A percentile compares a stretch with the other conserved stretches of the same genome.
Conservation (phyloP, 2,888 invertebrate species). For the Cerastoderma edule region DNA sequence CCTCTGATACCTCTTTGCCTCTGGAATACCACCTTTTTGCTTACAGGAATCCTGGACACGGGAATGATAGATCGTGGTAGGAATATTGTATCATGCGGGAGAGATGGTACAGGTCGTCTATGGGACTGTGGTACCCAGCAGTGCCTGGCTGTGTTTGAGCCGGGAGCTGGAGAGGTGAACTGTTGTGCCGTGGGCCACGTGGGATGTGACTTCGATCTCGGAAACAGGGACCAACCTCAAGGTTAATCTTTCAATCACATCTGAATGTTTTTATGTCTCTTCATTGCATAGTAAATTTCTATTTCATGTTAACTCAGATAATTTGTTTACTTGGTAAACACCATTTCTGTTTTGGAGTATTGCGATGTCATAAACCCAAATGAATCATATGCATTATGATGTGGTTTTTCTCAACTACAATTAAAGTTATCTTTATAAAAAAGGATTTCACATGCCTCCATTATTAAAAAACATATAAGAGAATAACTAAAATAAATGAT, state of each 20-base stretch:
- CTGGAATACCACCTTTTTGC: too few relatives aligned
- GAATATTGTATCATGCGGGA: constrained; percentile 89
- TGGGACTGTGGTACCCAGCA: constrained; percentile 89
- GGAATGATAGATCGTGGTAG: constrained; percentile 88
- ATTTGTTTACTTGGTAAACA: too few relatives aligned
- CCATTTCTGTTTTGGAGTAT: too few relatives aligned
- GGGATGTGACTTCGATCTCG: constrained; percentile 79
- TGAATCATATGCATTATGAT: too few relatives aligned
- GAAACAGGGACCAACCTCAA: constrained; percentile 71
- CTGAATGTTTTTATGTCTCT: background rate
- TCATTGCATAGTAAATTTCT: background rate
- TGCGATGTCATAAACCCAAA: too few relatives aligned
- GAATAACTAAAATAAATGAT: too few relatives aligned
- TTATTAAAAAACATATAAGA: too few relatives aligned
- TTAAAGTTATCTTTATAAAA: too few relatives aligned
- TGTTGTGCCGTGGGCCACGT: constrained; percentile 85
- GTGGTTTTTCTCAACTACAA: too few relatives aligned
- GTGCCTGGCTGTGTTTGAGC: constrained; percentile 86
- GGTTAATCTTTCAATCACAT: too few relatives aligned
- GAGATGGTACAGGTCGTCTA: constrained; percentile 89
- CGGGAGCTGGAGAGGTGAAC: constrained; percentile 86
- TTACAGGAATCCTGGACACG: constrained; percentile 86
- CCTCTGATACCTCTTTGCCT: background rate
- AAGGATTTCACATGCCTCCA: too few relatives aligned
- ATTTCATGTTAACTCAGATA: too few relatives aligned